phyloP scores from a whole-genome alignment of 2,113 vertebrate genomes.

The Bufo gargarizans region DNA sequence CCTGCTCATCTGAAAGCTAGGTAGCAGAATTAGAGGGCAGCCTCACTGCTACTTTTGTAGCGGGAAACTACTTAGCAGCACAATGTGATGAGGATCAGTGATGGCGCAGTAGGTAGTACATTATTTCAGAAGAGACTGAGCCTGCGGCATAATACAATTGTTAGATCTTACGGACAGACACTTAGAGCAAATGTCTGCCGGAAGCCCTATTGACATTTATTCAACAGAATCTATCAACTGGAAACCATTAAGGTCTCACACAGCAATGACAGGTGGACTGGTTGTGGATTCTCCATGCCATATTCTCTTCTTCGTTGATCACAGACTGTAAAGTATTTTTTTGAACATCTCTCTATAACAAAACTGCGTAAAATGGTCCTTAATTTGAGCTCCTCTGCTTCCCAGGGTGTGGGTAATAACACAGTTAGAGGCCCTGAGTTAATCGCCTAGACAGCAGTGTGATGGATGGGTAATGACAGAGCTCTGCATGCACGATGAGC shows the following conservation, averaged over 20 bases:
- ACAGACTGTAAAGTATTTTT: conserved; percentile 22
- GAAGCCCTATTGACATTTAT: conserved; percentile 27
- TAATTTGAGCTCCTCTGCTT: conserved; percentile 37
- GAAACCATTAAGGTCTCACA: conserved; percentile 32
- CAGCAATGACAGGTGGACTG: conserved; percentile 29
- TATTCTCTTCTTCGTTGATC: conserved; percentile 9
- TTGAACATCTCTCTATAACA: conserved; percentile 19
- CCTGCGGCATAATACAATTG: conserved; percentile 24
- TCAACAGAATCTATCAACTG: conserved; percentile 32
- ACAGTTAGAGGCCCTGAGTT: conserved; percentile 46
- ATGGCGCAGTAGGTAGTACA: conserved; percentile 11
- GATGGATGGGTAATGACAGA: conserved; percentile 41
- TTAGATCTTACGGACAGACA: conserved; percentile 41
- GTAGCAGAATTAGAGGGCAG: background rate
- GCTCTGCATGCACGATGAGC: conserved; percentile 12
- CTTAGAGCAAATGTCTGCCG: conserved; percentile 39
- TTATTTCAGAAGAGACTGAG: conserved; percentile 4
- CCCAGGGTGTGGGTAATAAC: conserved; percentile 46
- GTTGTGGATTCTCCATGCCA: background rate
- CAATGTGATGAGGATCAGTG: conserved; percentile 1
- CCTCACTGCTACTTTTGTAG: background rate
- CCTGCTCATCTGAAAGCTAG: background rate
- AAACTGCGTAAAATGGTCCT: conserved; percentile 40
- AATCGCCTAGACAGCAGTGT: conserved; percentile 31
- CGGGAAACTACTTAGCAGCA: background rate